phyloP scores from a whole-genome alignment of 2,113 vertebrate species.

The Lophura nycthemera region DNA sequence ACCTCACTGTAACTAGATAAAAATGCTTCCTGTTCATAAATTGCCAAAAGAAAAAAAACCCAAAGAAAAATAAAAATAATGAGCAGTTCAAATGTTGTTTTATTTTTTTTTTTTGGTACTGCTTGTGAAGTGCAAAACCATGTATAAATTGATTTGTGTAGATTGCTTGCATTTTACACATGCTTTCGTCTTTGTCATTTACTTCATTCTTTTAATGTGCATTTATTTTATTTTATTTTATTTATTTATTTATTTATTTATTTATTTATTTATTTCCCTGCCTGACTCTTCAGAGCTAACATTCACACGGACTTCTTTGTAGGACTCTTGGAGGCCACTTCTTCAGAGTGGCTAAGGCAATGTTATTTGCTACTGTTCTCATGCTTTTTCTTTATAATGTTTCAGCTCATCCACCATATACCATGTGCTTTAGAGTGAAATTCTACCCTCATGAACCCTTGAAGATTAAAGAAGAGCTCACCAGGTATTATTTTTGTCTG shows the following conservation, averaged over 20 bases:
- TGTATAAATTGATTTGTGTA: neutral
- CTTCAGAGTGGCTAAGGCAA: constrained; percentile 12
- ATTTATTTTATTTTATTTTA: neutral
- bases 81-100: neutral
- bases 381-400: constrained; percentile 76
- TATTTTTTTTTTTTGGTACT: neutral
- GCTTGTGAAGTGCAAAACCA: neutral
- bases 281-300: neutral
- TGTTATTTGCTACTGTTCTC: constrained; percentile 65
- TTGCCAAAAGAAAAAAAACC: neutral
- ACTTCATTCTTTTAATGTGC: constrained; percentile 4
- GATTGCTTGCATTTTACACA: neutral
- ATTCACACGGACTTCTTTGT: neutral
- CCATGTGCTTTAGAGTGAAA: constrained; percentile 99
- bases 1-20: neutral
- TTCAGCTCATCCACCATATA: constrained; percentile 97
- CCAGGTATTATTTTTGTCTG: constrained; percentile 86
- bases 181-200: neutral
- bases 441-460: constrained; percentile 97
- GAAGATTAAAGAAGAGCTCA: constrained; percentile 99
- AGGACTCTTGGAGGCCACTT: neutral
- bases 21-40: neutral
- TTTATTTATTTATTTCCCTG: neutral
- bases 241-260: neutral
- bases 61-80: neutral